Conservation (phyloP, 2,888 invertebrate species). For the Lasioglossum villosulum region DNA sequence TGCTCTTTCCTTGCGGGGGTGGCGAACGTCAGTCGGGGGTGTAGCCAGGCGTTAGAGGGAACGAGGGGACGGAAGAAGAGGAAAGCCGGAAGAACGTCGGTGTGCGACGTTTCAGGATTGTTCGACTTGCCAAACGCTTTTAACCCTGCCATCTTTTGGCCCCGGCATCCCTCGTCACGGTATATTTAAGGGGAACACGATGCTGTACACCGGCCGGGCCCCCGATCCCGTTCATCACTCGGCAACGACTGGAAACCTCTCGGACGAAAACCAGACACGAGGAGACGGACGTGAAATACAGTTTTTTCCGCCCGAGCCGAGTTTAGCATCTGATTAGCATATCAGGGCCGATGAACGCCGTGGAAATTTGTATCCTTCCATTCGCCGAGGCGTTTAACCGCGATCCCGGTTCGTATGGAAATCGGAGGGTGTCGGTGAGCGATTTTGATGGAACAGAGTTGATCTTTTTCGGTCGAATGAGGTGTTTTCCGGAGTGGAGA, state of each 20-base stretch:
- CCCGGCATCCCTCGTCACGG: slow-evolving; percentile 29
- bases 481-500: background rate
- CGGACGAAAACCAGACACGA: slow-evolving; percentile 20
- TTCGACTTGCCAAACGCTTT: slow-evolving; percentile 64
- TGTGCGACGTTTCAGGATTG: slow-evolving; percentile 46
- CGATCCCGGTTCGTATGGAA: slow-evolving; percentile 16
- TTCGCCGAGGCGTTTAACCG: background rate
- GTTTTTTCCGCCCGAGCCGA: background rate
- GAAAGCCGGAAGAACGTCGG: slow-evolving; percentile 39
- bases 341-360: slow-evolving; percentile 27
- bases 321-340: slow-evolving; percentile 40
- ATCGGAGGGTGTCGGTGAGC: background rate
- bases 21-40: slow-evolving; percentile 70
- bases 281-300: slow-evolving; percentile 12
- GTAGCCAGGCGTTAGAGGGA: background rate
- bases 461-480: background rate
- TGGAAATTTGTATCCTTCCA: slow-evolving; percentile 43
- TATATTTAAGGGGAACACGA: slow-evolving; percentile 42
- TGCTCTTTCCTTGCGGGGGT: slow-evolving; percentile 42
- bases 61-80: slow-evolving; percentile 36
- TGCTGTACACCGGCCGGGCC: background rate
- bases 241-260: slow-evolving; percentile 10
- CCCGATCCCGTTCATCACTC: slow-evolving; percentile 30
- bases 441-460: background rate
- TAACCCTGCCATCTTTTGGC: slow-evolving; percentile 40